Evolutionary conservation across 2,888 invertebrate species (phyloP), one percentile per base, ranked within the genome.

Genomic region (Agrotis clavis): DNA sequence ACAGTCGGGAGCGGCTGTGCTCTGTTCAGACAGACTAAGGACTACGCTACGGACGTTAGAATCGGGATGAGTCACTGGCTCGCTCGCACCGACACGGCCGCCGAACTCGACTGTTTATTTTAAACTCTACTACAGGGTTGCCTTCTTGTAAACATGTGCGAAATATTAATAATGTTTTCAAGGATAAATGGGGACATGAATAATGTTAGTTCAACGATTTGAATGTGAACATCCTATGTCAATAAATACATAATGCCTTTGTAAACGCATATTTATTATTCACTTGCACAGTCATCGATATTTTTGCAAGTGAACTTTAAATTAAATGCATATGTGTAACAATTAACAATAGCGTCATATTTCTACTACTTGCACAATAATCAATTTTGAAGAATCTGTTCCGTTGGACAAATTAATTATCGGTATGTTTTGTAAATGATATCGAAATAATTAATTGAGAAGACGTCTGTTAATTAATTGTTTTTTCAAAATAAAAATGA

Each of bases 91-190:
- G 87, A 82, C 80, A 80, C 87, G 90, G 90, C 77, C 91, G 89
- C 86, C 91, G 91, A 91, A 91, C 91, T 90, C 89, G 59, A 66
- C 79, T 75, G 87, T 87, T 87, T 90, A 91, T 91, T 91, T 91
- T 90, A 88, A 87, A 86, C 87, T 86, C 81, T 70, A 82, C 74
- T 77, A 71, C 78, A 87, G 79, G 87, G 83, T 61, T 84, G 83
- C 57, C 73, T 47, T 67, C 64, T 47, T 69, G 54, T 71, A 68
- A 73, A 81, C 78, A 81, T 65, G 66, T 67, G 63, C 67, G 16
- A 71, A 72, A 74, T 67, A 65, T 54, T 59, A 61, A 73, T 50
- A 66, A 11, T 74, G 54, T 45, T 63, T 53, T 64, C 66, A 77
- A 77, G 77, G 73, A 76, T 76, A 65, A 71, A 67, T 57, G 53